phyloP scores from a whole-genome alignment of 1,140 invertebrate genomes.

The Saccostrea echinata region DNA sequence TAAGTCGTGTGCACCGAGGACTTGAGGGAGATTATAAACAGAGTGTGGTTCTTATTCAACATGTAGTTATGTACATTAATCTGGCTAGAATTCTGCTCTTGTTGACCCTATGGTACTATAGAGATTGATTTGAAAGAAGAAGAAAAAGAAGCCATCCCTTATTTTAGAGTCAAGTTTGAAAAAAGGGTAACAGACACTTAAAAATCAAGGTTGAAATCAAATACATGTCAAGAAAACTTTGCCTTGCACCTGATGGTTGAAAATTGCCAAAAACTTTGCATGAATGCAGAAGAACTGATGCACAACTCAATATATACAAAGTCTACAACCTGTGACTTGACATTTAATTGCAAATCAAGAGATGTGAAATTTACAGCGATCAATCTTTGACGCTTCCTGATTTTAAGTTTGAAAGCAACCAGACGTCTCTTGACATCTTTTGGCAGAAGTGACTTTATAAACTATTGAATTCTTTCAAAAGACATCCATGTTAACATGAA shows the following conservation, averaged over 20 bases:
- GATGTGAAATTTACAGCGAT: neutral
- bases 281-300: neutral
- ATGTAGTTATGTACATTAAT: neutral
- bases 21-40: neutral
- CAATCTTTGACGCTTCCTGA: constrained; percentile 24
- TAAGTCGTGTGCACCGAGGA: constrained; percentile 3
- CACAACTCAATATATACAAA: constrained; percentile 25
- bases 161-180: neutral
- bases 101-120: neutral
- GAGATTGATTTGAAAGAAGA: neutral
- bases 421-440: neutral
- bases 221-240: constrained; percentile 6
- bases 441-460: neutral
- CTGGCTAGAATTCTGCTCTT: neutral
- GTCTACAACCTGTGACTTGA: neutral
- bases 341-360: constrained; percentile 10
- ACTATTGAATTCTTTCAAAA: constrained; percentile 21
- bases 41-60: constrained; percentile 13
- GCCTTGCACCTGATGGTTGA: constrained; percentile 16
- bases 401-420: neutral
- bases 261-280: neutral
- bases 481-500: neutral
- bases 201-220: neutral
- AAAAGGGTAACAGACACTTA: neutral
- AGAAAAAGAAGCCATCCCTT: neutral